Evolutionary conservation across 2,113 vertebrate genomes (phyloP).

Genomic region (Micronisus gabar): DNA sequence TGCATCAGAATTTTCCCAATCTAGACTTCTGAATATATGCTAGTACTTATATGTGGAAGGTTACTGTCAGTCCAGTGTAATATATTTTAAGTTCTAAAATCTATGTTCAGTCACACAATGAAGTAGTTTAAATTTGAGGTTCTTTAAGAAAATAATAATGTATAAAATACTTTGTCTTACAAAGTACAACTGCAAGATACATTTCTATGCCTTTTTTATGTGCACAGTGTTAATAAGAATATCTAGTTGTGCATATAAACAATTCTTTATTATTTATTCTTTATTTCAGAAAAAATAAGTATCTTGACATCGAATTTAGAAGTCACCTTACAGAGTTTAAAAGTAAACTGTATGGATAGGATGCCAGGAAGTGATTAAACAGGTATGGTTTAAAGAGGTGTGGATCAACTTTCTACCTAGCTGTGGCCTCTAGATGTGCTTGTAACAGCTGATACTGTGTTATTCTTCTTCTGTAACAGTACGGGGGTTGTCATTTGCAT

Average conservation of each 20-base stretch:
- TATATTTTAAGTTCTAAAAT: neutral
- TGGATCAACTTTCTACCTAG: neutral
- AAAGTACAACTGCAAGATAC: neutral
- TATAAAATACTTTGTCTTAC: neutral
- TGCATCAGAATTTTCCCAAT: neutral
- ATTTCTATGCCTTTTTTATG: neutral
- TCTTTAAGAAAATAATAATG: neutral
- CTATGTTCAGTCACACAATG: neutral
- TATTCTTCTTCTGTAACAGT: neutral
- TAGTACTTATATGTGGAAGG: neutral
- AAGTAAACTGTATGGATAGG: neutral
- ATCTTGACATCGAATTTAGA: neutral
- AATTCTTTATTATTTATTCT: neutral
- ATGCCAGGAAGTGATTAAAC: neutral
- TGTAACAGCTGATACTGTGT: fast-evolving
- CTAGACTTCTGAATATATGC: neutral
- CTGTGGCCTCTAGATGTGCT: neutral
- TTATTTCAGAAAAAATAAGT: neutral
- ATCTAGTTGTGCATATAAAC: neutral
- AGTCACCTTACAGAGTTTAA: neutral
- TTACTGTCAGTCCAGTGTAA: neutral
- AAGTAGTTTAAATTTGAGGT: neutral
- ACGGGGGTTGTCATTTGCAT: neutral
- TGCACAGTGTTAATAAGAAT: neutral
- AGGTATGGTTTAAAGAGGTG: neutral